Evolutionary conservation across 2,797 vertebrate genomes (phyloP).

Genomic region (Sebastes kiyomatsui): DNA sequence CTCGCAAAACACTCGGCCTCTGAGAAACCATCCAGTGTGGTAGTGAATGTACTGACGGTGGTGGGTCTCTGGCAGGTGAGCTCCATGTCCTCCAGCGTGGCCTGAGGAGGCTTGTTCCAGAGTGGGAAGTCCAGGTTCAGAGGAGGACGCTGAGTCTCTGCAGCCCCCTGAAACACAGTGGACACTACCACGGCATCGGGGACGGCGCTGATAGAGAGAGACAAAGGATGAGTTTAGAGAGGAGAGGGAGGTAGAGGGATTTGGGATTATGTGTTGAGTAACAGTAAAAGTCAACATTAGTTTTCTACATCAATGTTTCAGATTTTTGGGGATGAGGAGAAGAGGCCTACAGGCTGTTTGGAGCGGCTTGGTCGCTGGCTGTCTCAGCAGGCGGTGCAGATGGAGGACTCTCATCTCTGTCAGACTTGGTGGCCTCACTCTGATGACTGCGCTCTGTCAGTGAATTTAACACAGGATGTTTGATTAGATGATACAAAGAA

Average conservation of each 20-base stretch:
- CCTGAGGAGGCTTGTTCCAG: conserved; percentile 65
- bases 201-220: conserved; percentile 19
- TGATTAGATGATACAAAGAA: neutral
- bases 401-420: conserved; percentile 15
- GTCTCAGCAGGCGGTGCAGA: conserved; percentile 44
- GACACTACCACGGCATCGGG: conserved; percentile 60
- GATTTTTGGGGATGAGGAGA: neutral
- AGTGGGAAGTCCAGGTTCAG: conserved; percentile 73
- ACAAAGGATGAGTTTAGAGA: neutral
- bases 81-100: conserved; percentile 79
- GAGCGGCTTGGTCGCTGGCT: neutral
- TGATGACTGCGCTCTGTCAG: conserved; percentile 37
- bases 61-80: conserved; percentile 74
- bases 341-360: conserved; percentile 55
- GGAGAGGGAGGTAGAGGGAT: fast-evolving
- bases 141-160: conserved; percentile 60
- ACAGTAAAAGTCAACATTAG: conserved; percentile 7
- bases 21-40: neutral
- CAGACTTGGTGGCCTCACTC: conserved; percentile 8
- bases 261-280: too few species aligned
- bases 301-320: conserved; percentile 17
- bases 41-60: conserved; percentile 58
- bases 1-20: fast-evolving
- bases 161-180: conserved; percentile 74
- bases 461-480: neutral